Percentiles rank a stretch among this genome's conserved stretches.
phyloP scores from a whole-genome alignment of 2,888 invertebrate species.

The Agonopterix arenella region DNA sequence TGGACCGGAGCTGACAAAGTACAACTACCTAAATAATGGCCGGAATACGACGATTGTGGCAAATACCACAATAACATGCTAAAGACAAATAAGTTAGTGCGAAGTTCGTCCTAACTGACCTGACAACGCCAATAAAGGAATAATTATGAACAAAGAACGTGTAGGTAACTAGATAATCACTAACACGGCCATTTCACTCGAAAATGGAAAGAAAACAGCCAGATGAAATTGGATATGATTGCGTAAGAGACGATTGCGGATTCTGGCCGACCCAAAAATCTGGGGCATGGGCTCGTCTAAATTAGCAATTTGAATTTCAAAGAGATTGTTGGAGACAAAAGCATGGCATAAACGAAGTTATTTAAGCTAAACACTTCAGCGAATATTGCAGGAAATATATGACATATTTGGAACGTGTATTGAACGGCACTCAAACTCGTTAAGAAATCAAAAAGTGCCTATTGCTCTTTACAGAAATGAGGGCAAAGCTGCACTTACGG shows the following conservation, averaged over 20 bases:
- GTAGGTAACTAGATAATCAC: constrained; percentile 1
- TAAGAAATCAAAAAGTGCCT: constrained; percentile 54
- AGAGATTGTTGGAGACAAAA: neutral
- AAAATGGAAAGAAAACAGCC: constrained; percentile 26
- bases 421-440: constrained; percentile 18
- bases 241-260: constrained; percentile 23
- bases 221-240: constrained; percentile 19
- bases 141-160: too few relatives aligned
- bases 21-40: too few relatives aligned
- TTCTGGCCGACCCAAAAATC: constrained; percentile 18
- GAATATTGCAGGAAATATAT: too few relatives aligned
- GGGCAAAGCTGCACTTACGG: constrained; percentile 66
- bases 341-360: neutral
- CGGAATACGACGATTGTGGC: too few relatives aligned
- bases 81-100: neutral
- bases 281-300: neutral
- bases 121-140: too few relatives aligned
- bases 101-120: too few relatives aligned
- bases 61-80: too few relatives aligned
- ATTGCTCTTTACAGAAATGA: constrained; percentile 45
- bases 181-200: neutral
- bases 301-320: neutral
- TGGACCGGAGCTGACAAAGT: too few relatives aligned
- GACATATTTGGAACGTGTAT: too few relatives aligned
- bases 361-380: too few relatives aligned